phyloP scores from a whole-genome alignment of 2,797 vertebrate genomes.

The Heliangelus exortis region DNA sequence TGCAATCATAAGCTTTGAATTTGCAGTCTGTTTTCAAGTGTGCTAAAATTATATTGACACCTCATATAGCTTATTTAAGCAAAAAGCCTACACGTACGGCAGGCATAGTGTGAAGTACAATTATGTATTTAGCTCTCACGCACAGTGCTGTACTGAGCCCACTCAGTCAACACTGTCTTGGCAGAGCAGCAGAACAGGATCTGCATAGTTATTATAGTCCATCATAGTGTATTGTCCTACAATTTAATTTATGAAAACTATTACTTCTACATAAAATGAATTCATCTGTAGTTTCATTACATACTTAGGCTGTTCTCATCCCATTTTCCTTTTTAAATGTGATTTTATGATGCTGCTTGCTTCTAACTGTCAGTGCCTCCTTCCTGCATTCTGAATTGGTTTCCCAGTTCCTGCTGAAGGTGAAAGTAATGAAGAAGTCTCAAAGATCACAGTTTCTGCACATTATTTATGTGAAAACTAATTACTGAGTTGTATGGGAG shows the following conservation, averaged over 20 bases:
- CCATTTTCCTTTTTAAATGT: background rate
- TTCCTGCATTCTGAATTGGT: background rate
- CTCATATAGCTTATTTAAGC: conserved; percentile 37
- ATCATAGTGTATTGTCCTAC: background rate
- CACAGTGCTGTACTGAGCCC: background rate
- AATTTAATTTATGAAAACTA: background rate
- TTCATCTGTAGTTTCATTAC: background rate
- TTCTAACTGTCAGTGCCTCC: background rate
- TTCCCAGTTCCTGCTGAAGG: background rate
- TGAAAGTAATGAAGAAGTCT: background rate
- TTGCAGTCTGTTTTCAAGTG: conserved; percentile 29
- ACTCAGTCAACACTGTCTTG: background rate
- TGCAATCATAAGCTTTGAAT: background rate
- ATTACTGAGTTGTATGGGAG: background rate
- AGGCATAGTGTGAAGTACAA: background rate
- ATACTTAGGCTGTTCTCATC: background rate
- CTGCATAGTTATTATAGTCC: background rate
- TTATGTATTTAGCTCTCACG: background rate
- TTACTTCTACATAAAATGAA: background rate
- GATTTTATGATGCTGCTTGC: background rate
- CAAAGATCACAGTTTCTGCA: background rate
- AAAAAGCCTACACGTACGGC: conserved; percentile 8
- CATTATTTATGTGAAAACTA: background rate
- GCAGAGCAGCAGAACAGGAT: background rate
- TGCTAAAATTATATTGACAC: conserved; percentile 35